Evolutionary conservation across 2,113 vertebrate genomes (phyloP).

Genomic region (Python bivittatus): DNA sequence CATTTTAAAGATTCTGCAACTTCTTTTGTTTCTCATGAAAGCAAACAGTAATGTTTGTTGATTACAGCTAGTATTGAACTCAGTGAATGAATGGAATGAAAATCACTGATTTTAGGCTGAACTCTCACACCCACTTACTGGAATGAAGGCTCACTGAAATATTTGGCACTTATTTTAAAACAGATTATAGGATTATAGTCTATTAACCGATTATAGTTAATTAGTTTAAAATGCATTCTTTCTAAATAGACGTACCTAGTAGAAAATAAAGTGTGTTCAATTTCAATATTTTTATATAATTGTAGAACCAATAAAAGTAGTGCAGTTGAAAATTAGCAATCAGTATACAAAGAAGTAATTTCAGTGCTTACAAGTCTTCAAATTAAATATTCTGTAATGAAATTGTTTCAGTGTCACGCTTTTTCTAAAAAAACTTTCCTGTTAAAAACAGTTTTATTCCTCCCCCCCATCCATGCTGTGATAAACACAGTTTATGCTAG

Average conservation of each 20-base stretch:
- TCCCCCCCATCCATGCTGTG: not conserved
- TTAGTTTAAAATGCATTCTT: not conserved
- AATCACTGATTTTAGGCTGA: not conserved
- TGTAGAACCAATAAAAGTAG: not conserved
- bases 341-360: not conserved
- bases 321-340: constrained; percentile 7
- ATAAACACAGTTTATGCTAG: not conserved
- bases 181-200: not conserved
- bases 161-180: not conserved
- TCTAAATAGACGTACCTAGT: not conserved
- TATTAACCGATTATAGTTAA: not conserved
- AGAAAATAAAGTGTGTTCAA: not conserved
- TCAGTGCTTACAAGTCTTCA: not conserved
- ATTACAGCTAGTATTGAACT: constrained; percentile 5
- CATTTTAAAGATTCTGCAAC: not conserved
- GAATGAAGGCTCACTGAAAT: not conserved
- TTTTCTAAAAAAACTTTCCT: not conserved
- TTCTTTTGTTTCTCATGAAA: not conserved
- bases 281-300: not conserved
- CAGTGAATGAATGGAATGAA: not conserved
- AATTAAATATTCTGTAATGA: not conserved
- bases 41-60: not conserved
- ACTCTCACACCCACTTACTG: not conserved
- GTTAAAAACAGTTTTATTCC: constrained; percentile 41
- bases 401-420: not conserved